Evolutionary conservation across 2,888 invertebrate species (phyloP), one percentile per base, ranked within the genome.

Genomic region (Piscicola geometra): DNA sequence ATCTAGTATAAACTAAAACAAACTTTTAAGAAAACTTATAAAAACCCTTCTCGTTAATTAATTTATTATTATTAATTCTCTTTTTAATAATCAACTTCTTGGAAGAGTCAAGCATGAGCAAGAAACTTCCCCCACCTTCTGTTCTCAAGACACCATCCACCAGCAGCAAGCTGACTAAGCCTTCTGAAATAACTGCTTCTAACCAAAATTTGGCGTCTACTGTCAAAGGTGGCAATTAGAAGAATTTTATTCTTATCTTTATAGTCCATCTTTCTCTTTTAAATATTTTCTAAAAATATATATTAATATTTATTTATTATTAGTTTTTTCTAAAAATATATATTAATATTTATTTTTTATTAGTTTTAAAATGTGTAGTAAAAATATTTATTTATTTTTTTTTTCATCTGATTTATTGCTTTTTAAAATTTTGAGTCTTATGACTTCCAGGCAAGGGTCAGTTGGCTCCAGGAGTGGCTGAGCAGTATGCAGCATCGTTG

Each of bases 391-490:
- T 25, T 56, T 3, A 56, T 32, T 28, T 67, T 67, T n/a, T n/a
- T n/a, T n/a, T n/a, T n/a, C n/a, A n/a, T n/a, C n/a, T n/a, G n/a
- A n/a, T n/a, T n/a, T n/a, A n/a, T n/a, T n/a, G n/a, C n/a, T n/a
- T n/a, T n/a, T n/a, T n/a, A n/a, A n/a, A n/a, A n/a, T n/a, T n/a
- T n/a, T n/a, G n/a, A n/a, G n/a, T n/a, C n/a, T n/a, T n/a, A n/a
- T n/a, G n/a, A n/a, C 52, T 50, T 0, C 33, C 28, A 64, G 56
- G 64, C 35, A 73, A 73, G 56, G 5, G 32, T 25, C 35, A 33
- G 33, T 35, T 76, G 30, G 73, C 76, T 32, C 64, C 72, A 32
- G 73, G 76, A 30, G 72, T 73, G 41, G 76, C 76, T 25, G 76
- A 76, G 35, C 66, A 76, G 35, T 73, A 76, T 73, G 76, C 76